Conservation (phyloP, 1,140 invertebrate genomes). For the Cecropterus lyciades region DNA sequence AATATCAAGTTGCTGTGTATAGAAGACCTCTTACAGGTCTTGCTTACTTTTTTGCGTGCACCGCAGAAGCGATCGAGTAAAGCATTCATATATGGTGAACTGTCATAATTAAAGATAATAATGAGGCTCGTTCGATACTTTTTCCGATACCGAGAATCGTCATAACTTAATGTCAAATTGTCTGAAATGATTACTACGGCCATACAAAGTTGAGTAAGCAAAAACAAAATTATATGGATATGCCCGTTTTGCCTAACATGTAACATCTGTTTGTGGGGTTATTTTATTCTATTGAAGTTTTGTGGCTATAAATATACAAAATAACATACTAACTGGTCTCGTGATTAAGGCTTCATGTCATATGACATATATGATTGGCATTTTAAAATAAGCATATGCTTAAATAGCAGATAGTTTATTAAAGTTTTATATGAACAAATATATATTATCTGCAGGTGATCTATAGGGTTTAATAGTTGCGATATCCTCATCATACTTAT, state of each 20-base stretch:
- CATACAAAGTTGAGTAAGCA: constrained; percentile 29
- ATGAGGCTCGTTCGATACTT: constrained; percentile 69
- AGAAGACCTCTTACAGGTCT: constrained; percentile 57
- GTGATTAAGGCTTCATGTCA: too few relatives aligned
- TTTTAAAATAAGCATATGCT: too few relatives aligned
- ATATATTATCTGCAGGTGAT: too few relatives aligned
- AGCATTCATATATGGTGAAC: constrained; percentile 77
- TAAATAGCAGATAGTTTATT: too few relatives aligned
- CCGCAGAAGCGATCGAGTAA: constrained; percentile 62
- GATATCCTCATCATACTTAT: too few relatives aligned
- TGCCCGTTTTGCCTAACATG: constrained; percentile 11
- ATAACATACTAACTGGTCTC: too few relatives aligned
- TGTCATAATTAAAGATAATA: constrained; percentile 83
- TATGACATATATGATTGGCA: too few relatives aligned
- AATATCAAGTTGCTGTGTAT: constrained; percentile 68
- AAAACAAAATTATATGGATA: constrained; percentile 36
- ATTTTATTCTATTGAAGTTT: not conserved
- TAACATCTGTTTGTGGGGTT: constrained; percentile 10
- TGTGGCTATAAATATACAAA: too few relatives aligned
- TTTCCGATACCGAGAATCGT: constrained; percentile 68
- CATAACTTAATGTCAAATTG: constrained; percentile 74
- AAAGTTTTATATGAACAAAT: too few relatives aligned
- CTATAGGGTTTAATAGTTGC: too few relatives aligned
- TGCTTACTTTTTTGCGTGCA: constrained; percentile 61
- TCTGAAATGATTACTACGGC: constrained; percentile 42